These are phyloP conservation scores for Seira sanloemensis DNA, from an alignment of 2,888 invertebrate genomes.

Conservation along the genomic window DNA sequence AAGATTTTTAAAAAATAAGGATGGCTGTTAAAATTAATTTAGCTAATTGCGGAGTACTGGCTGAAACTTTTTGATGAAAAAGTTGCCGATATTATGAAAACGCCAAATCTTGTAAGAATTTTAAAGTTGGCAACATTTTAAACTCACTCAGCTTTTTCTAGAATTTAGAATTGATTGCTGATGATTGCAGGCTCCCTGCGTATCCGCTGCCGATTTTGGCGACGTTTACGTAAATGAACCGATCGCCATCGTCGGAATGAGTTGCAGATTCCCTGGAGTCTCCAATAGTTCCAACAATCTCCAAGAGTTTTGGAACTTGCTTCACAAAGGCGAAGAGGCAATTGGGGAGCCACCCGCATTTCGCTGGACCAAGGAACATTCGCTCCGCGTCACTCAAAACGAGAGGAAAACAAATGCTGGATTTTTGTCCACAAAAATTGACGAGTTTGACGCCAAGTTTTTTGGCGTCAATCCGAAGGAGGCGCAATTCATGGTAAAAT, in stretches of 20 bases:
- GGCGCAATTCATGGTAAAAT: slow-evolving; percentile 29
- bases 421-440: slow-evolving; percentile 26
- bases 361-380: slow-evolving; percentile 14
- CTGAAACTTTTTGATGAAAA: slow-evolving; percentile 13
- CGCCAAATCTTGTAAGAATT: background rate
- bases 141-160: background rate
- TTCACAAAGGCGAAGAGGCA: background rate
- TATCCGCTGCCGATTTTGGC: background rate
- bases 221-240: background rate
- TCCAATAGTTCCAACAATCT: slow-evolving; percentile 31
- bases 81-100: background rate
- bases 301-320: slow-evolving; percentile 40
- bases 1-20: background rate
- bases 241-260: slow-evolving; percentile 48
- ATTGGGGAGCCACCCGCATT: background rate
- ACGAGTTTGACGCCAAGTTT: slow-evolving; percentile 56
- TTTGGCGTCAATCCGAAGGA: slow-evolving; percentile 59
- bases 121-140: background rate
- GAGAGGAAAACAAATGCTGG: slow-evolving; percentile 32
- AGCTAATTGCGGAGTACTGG: slow-evolving; percentile 21
- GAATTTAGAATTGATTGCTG: too few species aligned
- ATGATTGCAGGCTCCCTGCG: background rate
- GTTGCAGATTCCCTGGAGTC: slow-evolving; percentile 37
- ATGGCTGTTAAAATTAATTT: background rate
- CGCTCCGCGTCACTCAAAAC: background rate